Evolutionary conservation across 2,888 invertebrate genomes (phyloP).

Genomic region (Ephialtes manifestator): DNA sequence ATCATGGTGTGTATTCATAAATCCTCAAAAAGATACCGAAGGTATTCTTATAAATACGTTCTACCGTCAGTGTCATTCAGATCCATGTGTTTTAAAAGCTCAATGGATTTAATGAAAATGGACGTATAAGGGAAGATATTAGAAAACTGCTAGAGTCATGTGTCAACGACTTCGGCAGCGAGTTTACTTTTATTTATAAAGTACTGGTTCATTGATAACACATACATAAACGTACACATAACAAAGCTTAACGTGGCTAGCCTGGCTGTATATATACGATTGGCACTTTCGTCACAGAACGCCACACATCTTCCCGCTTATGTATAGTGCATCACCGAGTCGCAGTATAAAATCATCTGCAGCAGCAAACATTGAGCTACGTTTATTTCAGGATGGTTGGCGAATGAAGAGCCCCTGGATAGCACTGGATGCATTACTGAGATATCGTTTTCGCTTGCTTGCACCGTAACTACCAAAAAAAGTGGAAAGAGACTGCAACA

Average conservation of each 20-base stretch:
- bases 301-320: constrained; percentile 19
- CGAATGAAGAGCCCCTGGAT: constrained; percentile 53
- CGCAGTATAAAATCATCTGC: constrained; percentile 31
- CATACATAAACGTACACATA: not conserved
- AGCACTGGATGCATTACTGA: constrained; percentile 39
- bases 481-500: too few relatives aligned
- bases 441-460: too few relatives aligned
- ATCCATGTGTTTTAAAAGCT: not conserved
- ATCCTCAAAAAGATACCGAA: not conserved
- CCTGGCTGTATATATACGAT: not conserved
- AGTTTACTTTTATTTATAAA: constrained; percentile 32
- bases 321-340: constrained; percentile 24
- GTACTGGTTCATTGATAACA: not conserved
- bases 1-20: not conserved
- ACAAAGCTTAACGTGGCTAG: not conserved
- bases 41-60: not conserved
- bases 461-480: too few relatives aligned
- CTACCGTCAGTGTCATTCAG: not conserved
- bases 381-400: constrained; percentile 54
- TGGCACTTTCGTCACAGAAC: not conserved
- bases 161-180: not conserved
- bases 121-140: constrained; percentile 1
- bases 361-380: constrained; percentile 41
- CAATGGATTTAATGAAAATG: constrained; percentile 3
- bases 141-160: constrained; percentile 6